These are phyloP conservation scores for Heterotis niloticus DNA, from an alignment of 2,113 vertebrate species.

Conservation along the genomic window DNA sequence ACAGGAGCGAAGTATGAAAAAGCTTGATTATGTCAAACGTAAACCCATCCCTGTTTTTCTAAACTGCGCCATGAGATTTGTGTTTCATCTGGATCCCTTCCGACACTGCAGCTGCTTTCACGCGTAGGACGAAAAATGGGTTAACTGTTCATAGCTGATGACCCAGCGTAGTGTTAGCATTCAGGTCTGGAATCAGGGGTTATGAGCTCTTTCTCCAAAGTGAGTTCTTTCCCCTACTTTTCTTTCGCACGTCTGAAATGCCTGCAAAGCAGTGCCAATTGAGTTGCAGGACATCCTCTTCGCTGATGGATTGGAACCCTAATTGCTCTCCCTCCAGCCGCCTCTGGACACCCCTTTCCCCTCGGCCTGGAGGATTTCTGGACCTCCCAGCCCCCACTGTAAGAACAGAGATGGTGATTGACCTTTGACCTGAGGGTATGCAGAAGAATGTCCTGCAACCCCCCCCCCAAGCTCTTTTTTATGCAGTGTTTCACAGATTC, in stretches of 20 bases:
- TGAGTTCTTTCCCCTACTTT: neutral
- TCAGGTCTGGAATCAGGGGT: neutral
- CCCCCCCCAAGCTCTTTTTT: neutral
- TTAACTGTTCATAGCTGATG: too few species aligned
- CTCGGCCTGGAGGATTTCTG: neutral
- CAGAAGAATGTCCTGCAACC: conserved; percentile 3
- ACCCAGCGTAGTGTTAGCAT: neutral
- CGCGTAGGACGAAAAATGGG: too few species aligned
- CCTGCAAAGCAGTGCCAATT: neutral
- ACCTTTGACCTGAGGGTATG: conserved; percentile 18
- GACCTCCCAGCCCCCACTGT: neutral
- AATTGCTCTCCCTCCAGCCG: conserved; percentile 1
- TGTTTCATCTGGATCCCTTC: too few species aligned
- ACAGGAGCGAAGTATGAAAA: too few species aligned
- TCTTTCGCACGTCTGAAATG: neutral
- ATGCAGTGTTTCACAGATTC: neutral
- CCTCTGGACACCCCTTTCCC: neutral
- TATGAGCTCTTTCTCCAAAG: neutral
- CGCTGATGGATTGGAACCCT: conserved; percentile 10
- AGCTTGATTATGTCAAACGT: too few species aligned
- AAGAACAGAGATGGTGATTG: neutral
- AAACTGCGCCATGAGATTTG: too few species aligned
- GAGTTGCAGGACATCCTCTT: conserved; percentile 12
- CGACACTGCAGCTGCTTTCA: too few species aligned
- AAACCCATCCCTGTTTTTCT: too few species aligned